Conservation (phyloP, 2,888 invertebrate species). For the Scaptomyza tumidula region DNA sequence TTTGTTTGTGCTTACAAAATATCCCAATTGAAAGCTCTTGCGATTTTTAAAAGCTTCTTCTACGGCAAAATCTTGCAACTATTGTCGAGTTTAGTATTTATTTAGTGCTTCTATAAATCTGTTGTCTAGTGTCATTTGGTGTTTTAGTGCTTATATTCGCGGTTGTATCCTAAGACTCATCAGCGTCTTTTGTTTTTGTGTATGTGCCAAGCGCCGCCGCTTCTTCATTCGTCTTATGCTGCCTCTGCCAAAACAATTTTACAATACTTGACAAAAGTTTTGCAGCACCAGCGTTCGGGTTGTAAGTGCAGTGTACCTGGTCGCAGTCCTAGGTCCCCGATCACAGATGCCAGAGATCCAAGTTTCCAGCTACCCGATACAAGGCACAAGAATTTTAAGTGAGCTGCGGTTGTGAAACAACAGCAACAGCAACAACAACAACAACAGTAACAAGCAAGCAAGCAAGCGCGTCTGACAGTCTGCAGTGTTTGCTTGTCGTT, state of each 20-base stretch:
- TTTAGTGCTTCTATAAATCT: background rate
- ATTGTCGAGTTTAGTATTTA: no score
- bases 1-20: background rate
- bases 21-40: background rate
- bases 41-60: no score
- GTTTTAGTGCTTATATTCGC: conserved; percentile 5
- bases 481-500: conserved; percentile 53
- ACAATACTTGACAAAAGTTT: conserved; percentile 75
- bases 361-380: conserved; percentile 52
- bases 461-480: conserved; percentile 68
- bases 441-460: background rate
- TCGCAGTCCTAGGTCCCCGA: conserved; percentile 9
- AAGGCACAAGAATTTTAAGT: conserved; percentile 79
- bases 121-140: conserved; percentile 39
- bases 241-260: conserved; percentile 68
- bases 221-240: conserved; percentile 4
- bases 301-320: background rate
- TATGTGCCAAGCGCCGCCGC: conserved; percentile 62
- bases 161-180: conserved; percentile 41
- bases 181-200: conserved; percentile 59
- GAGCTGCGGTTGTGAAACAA: conserved; percentile 52
- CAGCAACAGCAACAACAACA: conserved; percentile 2
- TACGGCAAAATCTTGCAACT: no score
- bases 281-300: conserved; percentile 26
- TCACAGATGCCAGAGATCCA: conserved; percentile 9